Evolutionary conservation across 2,113 vertebrate species (phyloP).

Genomic region (Herpailurus yagouaroundi): DNA sequence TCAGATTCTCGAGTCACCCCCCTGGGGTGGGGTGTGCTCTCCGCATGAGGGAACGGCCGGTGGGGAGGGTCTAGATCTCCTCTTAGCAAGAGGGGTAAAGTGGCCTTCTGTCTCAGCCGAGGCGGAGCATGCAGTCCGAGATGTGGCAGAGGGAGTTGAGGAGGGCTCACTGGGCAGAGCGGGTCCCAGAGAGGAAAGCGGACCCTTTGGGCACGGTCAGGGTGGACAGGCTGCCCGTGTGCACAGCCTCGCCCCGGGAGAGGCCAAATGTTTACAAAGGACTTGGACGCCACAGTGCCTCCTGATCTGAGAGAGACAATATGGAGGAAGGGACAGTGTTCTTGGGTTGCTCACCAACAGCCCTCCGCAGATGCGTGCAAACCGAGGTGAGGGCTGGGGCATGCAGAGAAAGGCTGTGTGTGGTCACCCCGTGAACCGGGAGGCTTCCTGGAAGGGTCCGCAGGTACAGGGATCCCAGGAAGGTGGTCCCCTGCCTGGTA

Average conservation of each 20-base stretch:
- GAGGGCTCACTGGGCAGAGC: not conserved
- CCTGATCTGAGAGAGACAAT: not conserved
- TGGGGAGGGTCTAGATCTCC: not conserved
- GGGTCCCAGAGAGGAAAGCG: not conserved
- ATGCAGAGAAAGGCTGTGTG: not conserved
- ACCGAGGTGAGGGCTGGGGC: not conserved
- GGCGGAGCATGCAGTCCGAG: not conserved
- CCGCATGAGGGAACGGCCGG: not conserved
- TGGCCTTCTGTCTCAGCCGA: not conserved
- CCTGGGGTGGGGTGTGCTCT: not conserved
- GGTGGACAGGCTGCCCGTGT: not conserved
- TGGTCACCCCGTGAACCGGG: not conserved
- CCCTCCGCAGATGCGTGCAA: fast-evolving
- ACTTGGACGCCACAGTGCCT: not conserved
- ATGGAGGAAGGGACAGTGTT: not conserved
- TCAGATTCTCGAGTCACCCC: not conserved
- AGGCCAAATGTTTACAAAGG: not conserved
- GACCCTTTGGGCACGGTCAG: not conserved
- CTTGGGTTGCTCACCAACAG: not conserved
- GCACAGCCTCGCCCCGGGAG: not conserved
- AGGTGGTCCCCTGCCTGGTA: not conserved
- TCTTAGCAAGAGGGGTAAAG: not conserved
- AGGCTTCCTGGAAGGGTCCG: not conserved
- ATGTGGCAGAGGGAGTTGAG: not conserved
- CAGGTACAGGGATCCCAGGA: not conserved